Evolutionary conservation across 2,113 vertebrate species (phyloP).

Genomic region (Hippocampus abdominalis): DNA sequence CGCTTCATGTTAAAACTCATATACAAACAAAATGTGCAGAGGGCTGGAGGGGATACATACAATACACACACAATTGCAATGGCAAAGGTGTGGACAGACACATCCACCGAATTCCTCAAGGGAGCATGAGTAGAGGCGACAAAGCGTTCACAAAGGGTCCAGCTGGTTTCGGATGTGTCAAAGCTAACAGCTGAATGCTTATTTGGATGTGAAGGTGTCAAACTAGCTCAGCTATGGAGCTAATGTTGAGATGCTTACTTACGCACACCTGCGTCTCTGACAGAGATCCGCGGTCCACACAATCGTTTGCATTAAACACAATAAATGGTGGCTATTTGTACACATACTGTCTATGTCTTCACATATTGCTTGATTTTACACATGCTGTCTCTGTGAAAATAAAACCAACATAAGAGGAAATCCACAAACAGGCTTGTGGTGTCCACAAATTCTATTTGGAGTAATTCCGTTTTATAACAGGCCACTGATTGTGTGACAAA

Average conservation of each 20-base stretch:
- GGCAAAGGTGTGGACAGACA: slow-evolving; percentile 30
- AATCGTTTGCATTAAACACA: neutral
- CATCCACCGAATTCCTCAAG: slow-evolving; percentile 11
- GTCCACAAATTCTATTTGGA: neutral
- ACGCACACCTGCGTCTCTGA: slow-evolving; percentile 48
- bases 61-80: slow-evolving; percentile 38
- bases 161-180: slow-evolving; percentile 61
- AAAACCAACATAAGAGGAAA: neutral
- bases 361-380: neutral
- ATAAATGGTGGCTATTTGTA: neutral
- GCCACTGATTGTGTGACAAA: slow-evolving; percentile 53
- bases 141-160: slow-evolving; percentile 58
- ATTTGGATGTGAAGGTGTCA: slow-evolving; percentile 62
- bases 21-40: slow-evolving; percentile 24
- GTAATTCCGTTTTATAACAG: slow-evolving; percentile 36
- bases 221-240: slow-evolving; percentile 60
- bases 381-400: neutral
- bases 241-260: slow-evolving; percentile 57
- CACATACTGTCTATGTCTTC: slow-evolving; percentile 3
- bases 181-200: slow-evolving; percentile 60
- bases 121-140: slow-evolving; percentile 63
- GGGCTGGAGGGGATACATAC: slow-evolving; percentile 36
- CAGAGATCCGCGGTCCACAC: slow-evolving; percentile 9
- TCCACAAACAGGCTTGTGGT: neutral
- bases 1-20: neutral